Evolutionary conservation across 2,888 invertebrate species (phyloP), one percentile per base, ranked within the genome.

Genomic region (Mellilla xanthometata): DNA sequence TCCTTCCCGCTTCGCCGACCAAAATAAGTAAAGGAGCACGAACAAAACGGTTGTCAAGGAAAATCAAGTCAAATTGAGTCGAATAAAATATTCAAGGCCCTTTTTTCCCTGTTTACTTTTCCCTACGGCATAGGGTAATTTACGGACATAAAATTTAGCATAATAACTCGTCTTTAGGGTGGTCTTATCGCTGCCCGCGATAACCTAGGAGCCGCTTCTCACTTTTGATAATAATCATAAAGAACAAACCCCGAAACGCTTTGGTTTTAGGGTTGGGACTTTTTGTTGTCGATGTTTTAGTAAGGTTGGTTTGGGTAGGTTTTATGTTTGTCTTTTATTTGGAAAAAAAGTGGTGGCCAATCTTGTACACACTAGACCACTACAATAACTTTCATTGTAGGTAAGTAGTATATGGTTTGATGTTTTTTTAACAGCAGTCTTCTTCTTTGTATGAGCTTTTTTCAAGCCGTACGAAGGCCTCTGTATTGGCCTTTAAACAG

Each of bases 81-180:
- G 33, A 42, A 38, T 48, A 41, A 42, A 48, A 42, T 48, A 48
- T 42, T 42, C 38, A 41, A 36, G 47, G 40, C 24, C 24, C 13
- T 48, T 39, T 47, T 47, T 36, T 24, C 47, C 42, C 40, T 52
- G 45, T 57, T 58, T 55, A 44, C 51, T 49, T 55, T 49, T 33
- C 47, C 48, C 47, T 28, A 32, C 42, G 28, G 49, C 29, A 49
- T 42, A 38, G 24, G 13, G 55, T 51, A 55, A 55, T 58, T 58
- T 53, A 53, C 52, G 34, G 38, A 48, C 57, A 53, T 58, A 53
- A 56, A 58, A 58, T 58, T 56, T 56, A 45, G 51, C 58, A 54
- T 56, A 56, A 58, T 56, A 56, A 56, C 58, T 56, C 55, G 53
- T 53, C 46, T 54, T 45, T 54, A 39, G 57, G 48, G 43, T 44